These are phyloP conservation scores for Alloplasta piceator DNA, from an alignment of 2,888 invertebrate species.

Conservation along the genomic window DNA sequence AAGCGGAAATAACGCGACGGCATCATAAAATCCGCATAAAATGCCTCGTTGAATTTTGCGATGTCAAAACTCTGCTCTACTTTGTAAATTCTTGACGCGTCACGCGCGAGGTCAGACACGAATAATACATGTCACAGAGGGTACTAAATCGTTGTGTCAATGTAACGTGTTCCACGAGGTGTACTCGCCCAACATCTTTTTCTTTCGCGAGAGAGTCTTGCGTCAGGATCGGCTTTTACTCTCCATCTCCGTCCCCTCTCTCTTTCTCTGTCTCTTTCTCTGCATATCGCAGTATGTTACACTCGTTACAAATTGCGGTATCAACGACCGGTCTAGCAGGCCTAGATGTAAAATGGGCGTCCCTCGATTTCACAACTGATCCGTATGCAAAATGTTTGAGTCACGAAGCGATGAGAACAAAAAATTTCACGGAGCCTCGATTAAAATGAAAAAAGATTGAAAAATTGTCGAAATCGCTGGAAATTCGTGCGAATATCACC, in stretches of 20 bases:
- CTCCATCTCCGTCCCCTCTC: conserved; percentile 41
- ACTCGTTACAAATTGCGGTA: neutral
- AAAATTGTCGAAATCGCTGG: conserved; percentile 37
- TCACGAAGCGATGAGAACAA: neutral
- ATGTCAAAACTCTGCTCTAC: conserved; percentile 37
- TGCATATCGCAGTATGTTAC: conserved; percentile 1
- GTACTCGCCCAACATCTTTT: conserved; percentile 6
- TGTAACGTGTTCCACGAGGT: conserved; percentile 33
- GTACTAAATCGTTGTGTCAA: conserved; percentile 52
- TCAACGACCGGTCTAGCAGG: neutral
- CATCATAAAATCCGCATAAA: neutral
- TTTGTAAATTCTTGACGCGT: conserved; percentile 44
- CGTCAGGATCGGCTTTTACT: conserved; percentile 61
- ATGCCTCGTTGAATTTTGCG: conserved; percentile 27
- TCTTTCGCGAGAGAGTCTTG: conserved; percentile 31
- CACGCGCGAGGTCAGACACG: conserved; percentile 50
- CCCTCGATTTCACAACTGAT: conserved; percentile 4
- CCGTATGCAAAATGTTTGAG: conserved; percentile 14
- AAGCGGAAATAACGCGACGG: conserved; percentile 39
- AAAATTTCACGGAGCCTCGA: conserved; percentile 36
- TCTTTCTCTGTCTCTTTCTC: neutral
- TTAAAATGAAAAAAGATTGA: conserved; percentile 32
- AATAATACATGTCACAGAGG: conserved; percentile 39
- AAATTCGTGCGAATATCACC: conserved; percentile 10
- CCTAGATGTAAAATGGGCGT: conserved; percentile 17